Conservation (phyloP, 2,113 vertebrate species). For the Perca flavescens region DNA sequence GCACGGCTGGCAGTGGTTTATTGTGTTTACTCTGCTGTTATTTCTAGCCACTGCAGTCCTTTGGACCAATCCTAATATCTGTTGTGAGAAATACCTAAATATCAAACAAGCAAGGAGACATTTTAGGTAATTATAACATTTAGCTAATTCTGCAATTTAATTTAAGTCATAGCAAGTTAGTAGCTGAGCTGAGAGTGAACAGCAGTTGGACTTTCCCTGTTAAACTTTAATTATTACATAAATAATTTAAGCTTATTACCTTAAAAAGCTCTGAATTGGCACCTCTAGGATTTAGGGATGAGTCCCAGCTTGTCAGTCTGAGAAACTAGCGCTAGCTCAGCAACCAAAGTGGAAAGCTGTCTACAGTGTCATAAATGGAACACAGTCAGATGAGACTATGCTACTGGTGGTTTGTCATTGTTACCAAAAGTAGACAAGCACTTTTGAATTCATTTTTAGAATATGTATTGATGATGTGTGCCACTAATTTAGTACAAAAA, state of each 20-base stretch:
- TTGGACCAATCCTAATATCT: neutral
- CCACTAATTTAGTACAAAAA: neutral
- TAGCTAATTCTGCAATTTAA: neutral
- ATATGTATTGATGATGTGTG: neutral
- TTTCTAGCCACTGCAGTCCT: neutral
- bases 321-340: neutral
- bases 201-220: neutral
- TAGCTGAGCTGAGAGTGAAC: neutral
- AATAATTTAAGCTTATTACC: conserved; percentile 37
- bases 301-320: neutral
- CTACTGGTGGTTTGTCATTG: neutral
- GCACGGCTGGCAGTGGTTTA: neutral
- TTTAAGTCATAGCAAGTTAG: neutral
- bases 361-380: neutral
- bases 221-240: conserved; percentile 25
- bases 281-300: conserved; percentile 31
- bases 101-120: neutral
- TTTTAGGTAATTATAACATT: neutral
- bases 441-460: neutral
- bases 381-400: no score
- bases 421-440: neutral
- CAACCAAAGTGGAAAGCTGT: neutral
- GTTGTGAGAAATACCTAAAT: neutral
- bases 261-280: conserved; percentile 17
- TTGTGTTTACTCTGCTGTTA: neutral